These are phyloP conservation scores for Eupithecia dodoneata DNA, from an alignment of 2,888 invertebrate genomes.

Conservation along the genomic window DNA sequence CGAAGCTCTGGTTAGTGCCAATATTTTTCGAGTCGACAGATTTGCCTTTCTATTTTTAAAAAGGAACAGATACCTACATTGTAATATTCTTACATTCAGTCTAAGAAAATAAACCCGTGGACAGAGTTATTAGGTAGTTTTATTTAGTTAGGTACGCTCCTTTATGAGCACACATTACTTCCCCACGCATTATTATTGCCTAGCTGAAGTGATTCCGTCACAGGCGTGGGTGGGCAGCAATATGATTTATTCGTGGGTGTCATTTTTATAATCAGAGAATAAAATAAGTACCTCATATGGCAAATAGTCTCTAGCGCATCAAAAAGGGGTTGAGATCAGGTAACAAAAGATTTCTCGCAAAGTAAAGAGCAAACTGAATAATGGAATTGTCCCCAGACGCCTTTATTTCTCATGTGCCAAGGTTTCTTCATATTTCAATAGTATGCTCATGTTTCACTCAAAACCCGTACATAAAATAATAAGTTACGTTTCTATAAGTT, in stretches of 20 bases:
- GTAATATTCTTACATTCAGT: background rate
- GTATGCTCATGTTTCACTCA: background rate
- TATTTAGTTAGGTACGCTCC: background rate
- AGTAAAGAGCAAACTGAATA: slow-evolving; percentile 2
- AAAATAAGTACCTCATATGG: background rate
- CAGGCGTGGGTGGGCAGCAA: background rate
- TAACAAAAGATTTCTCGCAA: slow-evolving; percentile 3
- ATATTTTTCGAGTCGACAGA: background rate
- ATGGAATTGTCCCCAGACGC: background rate
- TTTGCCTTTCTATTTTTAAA: too few relatives aligned
- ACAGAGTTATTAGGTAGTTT: background rate
- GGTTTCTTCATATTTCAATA: background rate
- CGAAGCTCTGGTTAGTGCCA: background rate
- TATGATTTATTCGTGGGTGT: background rate
- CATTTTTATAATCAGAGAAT: background rate
- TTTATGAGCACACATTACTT: background rate
- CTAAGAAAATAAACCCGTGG: background rate
- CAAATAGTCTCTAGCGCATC: background rate
- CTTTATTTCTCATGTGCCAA: background rate
- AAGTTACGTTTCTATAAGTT: background rate
- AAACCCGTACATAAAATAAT: background rate
- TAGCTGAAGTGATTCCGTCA: background rate
- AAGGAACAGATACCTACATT: too few relatives aligned
- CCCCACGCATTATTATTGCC: background rate
- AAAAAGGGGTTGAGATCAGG: background rate